These are phyloP conservation scores for Oxyura jamaicensis DNA, from an alignment of 2,113 vertebrate species.

Conservation along the genomic window DNA sequence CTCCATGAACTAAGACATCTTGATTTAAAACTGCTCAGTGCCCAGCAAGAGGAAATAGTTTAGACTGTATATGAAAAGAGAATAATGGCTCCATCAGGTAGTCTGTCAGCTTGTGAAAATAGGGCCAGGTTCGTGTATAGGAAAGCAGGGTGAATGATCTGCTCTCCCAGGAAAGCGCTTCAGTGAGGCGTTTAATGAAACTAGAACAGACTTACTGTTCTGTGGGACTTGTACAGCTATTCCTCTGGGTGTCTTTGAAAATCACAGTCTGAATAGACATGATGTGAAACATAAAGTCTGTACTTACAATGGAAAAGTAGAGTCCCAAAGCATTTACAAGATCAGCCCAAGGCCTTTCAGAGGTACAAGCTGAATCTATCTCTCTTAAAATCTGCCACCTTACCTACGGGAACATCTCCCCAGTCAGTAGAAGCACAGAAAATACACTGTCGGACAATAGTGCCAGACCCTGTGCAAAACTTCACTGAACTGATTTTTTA, in stretches of 20 bases:
- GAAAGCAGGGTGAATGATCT: constrained; percentile 29
- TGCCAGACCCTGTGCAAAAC: neutral
- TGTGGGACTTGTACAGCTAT: neutral
- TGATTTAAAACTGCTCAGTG: constrained; percentile 62
- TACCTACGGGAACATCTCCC: neutral
- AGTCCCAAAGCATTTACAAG: neutral
- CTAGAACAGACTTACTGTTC: constrained; percentile 39
- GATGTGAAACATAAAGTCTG: constrained; percentile 13
- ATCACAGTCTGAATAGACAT: constrained; percentile 15
- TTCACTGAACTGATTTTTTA: neutral
- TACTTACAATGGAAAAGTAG: neutral
- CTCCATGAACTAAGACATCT: constrained; percentile 17
- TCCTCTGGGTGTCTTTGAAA: constrained; percentile 1
- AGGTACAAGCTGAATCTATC: neutral
- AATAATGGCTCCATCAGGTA: constrained; percentile 68
- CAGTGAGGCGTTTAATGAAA: constrained; percentile 39
- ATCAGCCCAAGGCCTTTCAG: neutral
- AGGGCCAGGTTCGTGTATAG: constrained; percentile 7
- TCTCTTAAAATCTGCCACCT: neutral
- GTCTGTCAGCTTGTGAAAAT: constrained; percentile 59
- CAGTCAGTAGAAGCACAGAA: neutral
- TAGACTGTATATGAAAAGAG: constrained; percentile 49
- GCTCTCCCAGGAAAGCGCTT: constrained; percentile 62
- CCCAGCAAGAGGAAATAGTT: constrained; percentile 58
- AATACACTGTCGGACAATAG: neutral